Percentiles rank a stretch among this genome's conserved stretches.
Evolutionary conservation across 2,797 vertebrate species (phyloP).

Genomic region (Poeciliopsis infans): DNA sequence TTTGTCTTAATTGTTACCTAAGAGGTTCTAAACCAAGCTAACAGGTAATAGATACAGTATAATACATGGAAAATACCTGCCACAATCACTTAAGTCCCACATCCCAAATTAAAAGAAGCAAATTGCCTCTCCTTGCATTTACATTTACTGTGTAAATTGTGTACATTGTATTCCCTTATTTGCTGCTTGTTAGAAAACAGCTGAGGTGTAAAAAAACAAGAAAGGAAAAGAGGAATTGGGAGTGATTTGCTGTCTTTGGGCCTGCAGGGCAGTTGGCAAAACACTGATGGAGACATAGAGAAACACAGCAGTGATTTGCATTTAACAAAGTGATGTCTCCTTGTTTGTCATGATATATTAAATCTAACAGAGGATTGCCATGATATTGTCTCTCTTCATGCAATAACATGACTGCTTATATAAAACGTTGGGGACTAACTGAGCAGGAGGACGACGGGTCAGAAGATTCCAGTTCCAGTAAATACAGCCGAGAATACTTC

Average conservation of each 20-base stretch:
- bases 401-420: conserved; percentile 68
- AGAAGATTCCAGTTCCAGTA: conserved; percentile 39
- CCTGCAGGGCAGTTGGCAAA: conserved; percentile 80
- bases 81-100: conserved; percentile 53
- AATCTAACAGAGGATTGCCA: conserved; percentile 67
- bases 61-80: conserved; percentile 62
- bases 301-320: conserved; percentile 78
- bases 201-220: conserved; percentile 63
- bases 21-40: conserved; percentile 42
- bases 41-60: conserved; percentile 44
- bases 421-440: conserved; percentile 45
- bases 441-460: conserved; percentile 44
- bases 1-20: conserved; percentile 38
- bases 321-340: conserved; percentile 82
- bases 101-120: conserved; percentile 47
- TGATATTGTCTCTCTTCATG: conserved; percentile 64
- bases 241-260: conserved; percentile 76
- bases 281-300: conserved; percentile 79
- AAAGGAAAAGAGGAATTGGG: conserved; percentile 69
- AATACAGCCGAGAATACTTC: conserved; percentile 35
- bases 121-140: conserved; percentile 53
- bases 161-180: conserved; percentile 49
- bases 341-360: conserved; percentile 81
- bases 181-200: conserved; percentile 67
- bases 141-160: conserved; percentile 61